Conservation (phyloP, 2,113 vertebrate species). For the Pleuronectes platessa region DNA sequence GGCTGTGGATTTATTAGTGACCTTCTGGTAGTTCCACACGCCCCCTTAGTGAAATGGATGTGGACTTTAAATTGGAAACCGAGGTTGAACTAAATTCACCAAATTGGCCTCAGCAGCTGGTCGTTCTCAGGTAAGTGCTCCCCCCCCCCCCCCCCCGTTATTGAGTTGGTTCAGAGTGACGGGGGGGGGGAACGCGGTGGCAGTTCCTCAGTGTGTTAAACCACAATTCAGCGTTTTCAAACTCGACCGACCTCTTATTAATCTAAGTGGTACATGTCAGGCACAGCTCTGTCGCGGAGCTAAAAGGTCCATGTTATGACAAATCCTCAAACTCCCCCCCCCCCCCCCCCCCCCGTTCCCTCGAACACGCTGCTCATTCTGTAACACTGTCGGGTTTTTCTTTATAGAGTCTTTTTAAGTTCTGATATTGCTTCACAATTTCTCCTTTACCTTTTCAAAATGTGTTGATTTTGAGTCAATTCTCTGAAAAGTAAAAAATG, state of each 20-base stretch:
- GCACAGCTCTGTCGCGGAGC: constrained; percentile 7
- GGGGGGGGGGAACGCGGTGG: constrained; percentile 24
- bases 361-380: neutral
- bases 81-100: constrained; percentile 5
- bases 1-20: constrained; percentile 23
- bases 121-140: constrained; percentile 1
- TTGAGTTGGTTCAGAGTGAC: constrained; percentile 54
- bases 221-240: constrained; percentile 39
- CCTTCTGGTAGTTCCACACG: constrained; percentile 2
- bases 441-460: neutral
- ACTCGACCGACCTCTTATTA: constrained; percentile 60
- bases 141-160: neutral
- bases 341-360: neutral
- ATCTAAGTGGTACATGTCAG: constrained; percentile 54
- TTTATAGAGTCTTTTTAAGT: neutral
- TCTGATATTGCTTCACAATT: neutral
- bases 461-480: neutral
- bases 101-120: constrained; percentile 18
- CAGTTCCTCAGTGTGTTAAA: constrained; percentile 36
- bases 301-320: constrained; percentile 1
- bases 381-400: neutral
- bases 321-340: neutral
- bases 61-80: constrained; percentile 30
- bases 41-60: constrained; percentile 20
- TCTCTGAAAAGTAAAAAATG: constrained; percentile 7